Evolutionary conservation across 1,140 invertebrate species (phyloP), one percentile per base, ranked within the genome.

Genomic region (Choristoneura fumiferana): DNA sequence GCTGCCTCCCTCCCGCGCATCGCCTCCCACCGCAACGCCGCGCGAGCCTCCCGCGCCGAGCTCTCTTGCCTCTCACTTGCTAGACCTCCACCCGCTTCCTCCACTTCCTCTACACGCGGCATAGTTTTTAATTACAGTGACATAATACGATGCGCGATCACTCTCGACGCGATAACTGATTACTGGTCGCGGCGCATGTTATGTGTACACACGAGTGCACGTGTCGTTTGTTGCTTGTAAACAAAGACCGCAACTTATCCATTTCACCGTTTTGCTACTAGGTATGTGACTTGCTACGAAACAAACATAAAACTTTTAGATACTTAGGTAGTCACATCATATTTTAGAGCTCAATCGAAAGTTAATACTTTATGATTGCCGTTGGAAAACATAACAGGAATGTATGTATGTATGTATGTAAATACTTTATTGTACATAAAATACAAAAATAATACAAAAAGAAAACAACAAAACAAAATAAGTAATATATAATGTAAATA

Each of bases 121-220:
- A 68, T 58, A 70, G 61, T 73, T 76, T 73, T 77, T 77, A 77
- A 77, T 77, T 77, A 63, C 62, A 62, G 60, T 81, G 76, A 81
- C 71, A 78, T 81, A 79, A 81, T 61, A 66, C 59, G 61, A 65
- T 67, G 64, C 66, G 63, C 71, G 69, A 73, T 81, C 74, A 78
- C 80, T 79, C 74, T 84, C 78, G 66, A 72, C 73, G 57, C 74
- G 71, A 74, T 78, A 76, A 72, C 72, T 71, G 70, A 74, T 74
- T 71, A 76, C 63, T 65, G 60, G 45, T 52, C 49, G 58, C 62
- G 49, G 22, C 43, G 69, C 69, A 64, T 63, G 67, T 67, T 65
- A 65, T 65, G 61, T 71, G 65, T 67, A 70, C 73, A 64, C 56
- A 68, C 64, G 63, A 64, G 62, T 66, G 65, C 72, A 77, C 72